Evolutionary conservation across 2,797 vertebrate genomes (phyloP).

Genomic region (Delichon dasypus): DNA sequence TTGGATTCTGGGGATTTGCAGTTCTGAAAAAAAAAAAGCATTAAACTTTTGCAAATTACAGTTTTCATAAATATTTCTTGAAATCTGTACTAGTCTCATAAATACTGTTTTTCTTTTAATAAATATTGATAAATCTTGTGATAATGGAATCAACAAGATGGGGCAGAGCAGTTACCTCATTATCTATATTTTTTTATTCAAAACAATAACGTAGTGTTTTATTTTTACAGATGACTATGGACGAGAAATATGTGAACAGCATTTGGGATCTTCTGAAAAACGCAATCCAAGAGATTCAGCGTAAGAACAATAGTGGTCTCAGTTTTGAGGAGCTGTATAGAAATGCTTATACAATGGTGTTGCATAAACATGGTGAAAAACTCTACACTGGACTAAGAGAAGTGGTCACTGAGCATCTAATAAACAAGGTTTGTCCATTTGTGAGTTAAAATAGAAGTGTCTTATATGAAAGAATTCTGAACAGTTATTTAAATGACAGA

Average conservation of each 20-base stretch:
- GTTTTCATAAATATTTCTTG: not conserved
- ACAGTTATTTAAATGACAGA: not conserved
- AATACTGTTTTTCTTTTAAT: not conserved
- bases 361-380: slow-evolving; percentile 98
- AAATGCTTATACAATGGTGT: slow-evolving; percentile 99
- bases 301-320: slow-evolving; percentile 98
- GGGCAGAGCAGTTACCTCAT: not conserved
- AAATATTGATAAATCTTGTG: not conserved
- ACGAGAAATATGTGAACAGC: slow-evolving; percentile 99
- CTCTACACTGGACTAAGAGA: slow-evolving; percentile 97
- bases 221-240: slow-evolving; percentile 94
- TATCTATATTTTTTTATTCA: not conserved
- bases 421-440: slow-evolving; percentile 89
- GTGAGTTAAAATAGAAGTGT: not conserved
- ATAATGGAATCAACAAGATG: not conserved
- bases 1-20: not conserved
- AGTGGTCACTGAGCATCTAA: slow-evolving; percentile 98
- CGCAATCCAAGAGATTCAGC: slow-evolving; percentile 98
- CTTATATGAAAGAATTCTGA: not conserved
- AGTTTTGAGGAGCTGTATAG: slow-evolving; percentile 99
- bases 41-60: not conserved
- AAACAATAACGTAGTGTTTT: not conserved
- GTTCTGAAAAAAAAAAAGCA: not conserved
- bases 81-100: not conserved
- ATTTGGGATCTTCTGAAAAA: slow-evolving; percentile 99